phyloP scores from a whole-genome alignment of 2,797 vertebrate genomes.

The Acrocephalus scirpaceus region DNA sequence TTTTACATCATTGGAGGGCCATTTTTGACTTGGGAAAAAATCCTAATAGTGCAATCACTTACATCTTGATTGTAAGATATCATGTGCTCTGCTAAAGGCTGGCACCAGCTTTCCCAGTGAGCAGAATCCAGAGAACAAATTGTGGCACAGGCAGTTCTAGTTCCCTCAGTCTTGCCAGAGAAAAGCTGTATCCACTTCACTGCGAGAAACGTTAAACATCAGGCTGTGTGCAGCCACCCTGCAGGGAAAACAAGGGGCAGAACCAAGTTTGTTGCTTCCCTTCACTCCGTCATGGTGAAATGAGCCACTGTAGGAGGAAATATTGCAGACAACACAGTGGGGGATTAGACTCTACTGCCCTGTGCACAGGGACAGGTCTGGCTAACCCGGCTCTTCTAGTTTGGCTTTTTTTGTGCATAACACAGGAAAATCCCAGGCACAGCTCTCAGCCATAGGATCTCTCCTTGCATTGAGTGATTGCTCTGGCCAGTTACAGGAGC shows the following conservation, averaged over 20 bases:
- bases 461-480: neutral
- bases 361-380: neutral
- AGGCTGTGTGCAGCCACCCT: neutral
- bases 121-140: neutral
- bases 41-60: neutral
- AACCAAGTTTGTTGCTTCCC: neutral
- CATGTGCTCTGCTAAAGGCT: neutral
- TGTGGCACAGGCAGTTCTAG: neutral
- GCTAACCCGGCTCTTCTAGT: neutral
- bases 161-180: neutral
- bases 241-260: neutral
- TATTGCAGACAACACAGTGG: rapidly evolving
- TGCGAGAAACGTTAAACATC: neutral
- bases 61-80: neutral
- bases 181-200: neutral
- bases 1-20: neutral
- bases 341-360: neutral
- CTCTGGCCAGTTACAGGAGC: neutral
- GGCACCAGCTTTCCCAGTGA: neutral
- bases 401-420: neutral
- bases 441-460: neutral
- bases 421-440: neutral
- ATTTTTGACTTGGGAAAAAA: neutral
- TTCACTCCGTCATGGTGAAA: neutral
- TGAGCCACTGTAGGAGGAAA: neutral